phyloP scores from a whole-genome alignment of 2,888 invertebrate species.

The Tetropium fuscum region DNA sequence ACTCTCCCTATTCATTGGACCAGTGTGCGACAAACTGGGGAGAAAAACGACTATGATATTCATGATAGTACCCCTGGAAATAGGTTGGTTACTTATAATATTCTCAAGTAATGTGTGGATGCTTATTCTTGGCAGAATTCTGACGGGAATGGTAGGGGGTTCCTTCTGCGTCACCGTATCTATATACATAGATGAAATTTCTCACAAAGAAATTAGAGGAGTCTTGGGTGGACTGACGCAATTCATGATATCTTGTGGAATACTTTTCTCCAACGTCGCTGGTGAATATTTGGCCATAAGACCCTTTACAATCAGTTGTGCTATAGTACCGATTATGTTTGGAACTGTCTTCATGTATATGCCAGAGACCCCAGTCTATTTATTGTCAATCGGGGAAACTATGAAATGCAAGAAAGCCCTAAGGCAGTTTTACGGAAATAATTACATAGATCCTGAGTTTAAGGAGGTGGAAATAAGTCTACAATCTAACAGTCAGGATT shows the following conservation, averaged over 20 bases:
- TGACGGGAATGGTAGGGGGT: slow-evolving; percentile 79
- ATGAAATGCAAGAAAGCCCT: slow-evolving; percentile 77
- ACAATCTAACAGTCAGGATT: neutral
- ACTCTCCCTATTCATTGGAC: slow-evolving; percentile 77
- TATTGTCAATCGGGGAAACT: slow-evolving; percentile 71
- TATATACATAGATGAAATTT: slow-evolving; percentile 85
- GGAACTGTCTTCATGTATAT: slow-evolving; percentile 78
- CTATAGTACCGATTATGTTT: slow-evolving; percentile 74
- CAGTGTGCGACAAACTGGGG: slow-evolving; percentile 75
- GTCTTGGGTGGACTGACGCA: slow-evolving; percentile 86
- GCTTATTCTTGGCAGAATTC: slow-evolving; percentile 73
- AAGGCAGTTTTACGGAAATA: slow-evolving; percentile 75
- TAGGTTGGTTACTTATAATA: slow-evolving; percentile 78
- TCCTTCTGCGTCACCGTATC: slow-evolving; percentile 85
- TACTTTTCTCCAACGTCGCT: slow-evolving; percentile 78
- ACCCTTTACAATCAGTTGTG: slow-evolving; percentile 73
- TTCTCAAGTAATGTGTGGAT: slow-evolving; percentile 72
- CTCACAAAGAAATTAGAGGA: slow-evolving; percentile 83
- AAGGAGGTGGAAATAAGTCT: slow-evolving; percentile 67
- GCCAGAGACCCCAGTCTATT: slow-evolving; percentile 86
- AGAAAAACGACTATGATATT: slow-evolving; percentile 75
- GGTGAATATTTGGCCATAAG: slow-evolving; percentile 73
- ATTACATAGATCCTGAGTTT: slow-evolving; percentile 75
- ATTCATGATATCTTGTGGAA: slow-evolving; percentile 83
- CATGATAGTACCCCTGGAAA: slow-evolving; percentile 73